Evolutionary conservation across 2,888 invertebrate species (phyloP), one percentile per base, ranked within the genome.

Genomic region (Tillus elongatus): DNA sequence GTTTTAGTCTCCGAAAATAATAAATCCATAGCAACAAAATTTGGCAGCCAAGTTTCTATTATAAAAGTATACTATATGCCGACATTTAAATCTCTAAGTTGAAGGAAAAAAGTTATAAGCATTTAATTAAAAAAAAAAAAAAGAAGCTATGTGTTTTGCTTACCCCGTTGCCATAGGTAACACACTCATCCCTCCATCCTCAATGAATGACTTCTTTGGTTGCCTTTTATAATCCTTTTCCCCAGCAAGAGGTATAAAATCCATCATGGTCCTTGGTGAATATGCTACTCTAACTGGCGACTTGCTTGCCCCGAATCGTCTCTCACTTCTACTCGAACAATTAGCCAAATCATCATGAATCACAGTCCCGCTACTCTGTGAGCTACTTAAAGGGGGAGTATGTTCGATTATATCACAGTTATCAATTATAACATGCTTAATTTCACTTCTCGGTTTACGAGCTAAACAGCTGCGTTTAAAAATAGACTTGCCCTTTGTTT

Each of bases 151-250:
- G n/a, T n/a, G n/a, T n/a, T 19, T 8, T 19, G n/a, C 39, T 44
- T 43, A 72, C 37, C 74, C 72, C 6, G 73, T 72, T 3, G 74
- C 69, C 70, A 74, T 73, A 2, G 76, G 75, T 31, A 72, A 65
- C 9, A 75, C 69, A 38, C 71, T 73, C 52, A 65, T 70, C 0
- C 73, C 73, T 2, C 73, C 74, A 54, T 73, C 72, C 52, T 75
- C 74, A 46, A 75, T 72, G 46, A 75, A 75, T 42, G 71, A 70
- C 52, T 72, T 73, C 44, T 67, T 68, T n/a, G 70, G 67, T 14
- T 61, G 56, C 43, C 65, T 63, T 15, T 53, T 55, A 28, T 62
- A 61, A 42, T 70, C 70, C 44, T 71, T 71, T 41, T 69, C 68
- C 13, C 69, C 70, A 19, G 57, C 45, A 44, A 55, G 53, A 14